Evolutionary conservation across 2,113 vertebrate genomes (phyloP).

Genomic region (Sinocyclocheilus maitianheensis): DNA sequence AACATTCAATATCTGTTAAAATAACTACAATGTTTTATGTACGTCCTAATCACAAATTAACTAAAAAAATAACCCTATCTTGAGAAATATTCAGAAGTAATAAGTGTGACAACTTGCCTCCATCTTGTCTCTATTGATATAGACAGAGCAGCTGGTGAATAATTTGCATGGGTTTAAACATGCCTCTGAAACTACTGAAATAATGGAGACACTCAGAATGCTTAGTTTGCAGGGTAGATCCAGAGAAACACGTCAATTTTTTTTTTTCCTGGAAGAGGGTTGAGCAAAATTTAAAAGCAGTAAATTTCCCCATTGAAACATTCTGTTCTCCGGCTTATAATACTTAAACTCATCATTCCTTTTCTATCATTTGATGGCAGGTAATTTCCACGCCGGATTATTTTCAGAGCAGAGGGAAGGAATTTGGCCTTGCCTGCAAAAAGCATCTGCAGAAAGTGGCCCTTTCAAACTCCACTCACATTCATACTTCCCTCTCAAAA

Average conservation of each 20-base stretch:
- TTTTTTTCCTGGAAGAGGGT: background rate
- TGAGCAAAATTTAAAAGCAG: background rate
- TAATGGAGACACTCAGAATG: background rate
- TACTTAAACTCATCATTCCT: background rate
- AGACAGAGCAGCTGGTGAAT: slow-evolving; percentile 1
- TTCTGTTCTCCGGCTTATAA: background rate
- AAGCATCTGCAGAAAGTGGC: background rate
- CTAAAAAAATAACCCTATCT: background rate
- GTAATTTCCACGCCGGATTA: slow-evolving; percentile 36
- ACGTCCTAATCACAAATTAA: background rate
- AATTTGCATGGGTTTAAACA: slow-evolving; percentile 11
- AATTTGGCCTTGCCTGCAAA: slow-evolving; percentile 33
- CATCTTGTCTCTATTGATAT: background rate
- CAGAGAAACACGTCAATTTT: background rate
- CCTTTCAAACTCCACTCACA: slow-evolving; percentile 46
- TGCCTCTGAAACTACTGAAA: slow-evolving; percentile 1
- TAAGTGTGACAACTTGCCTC: background rate
- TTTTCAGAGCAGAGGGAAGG: slow-evolving; percentile 30
- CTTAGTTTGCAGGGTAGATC: background rate
- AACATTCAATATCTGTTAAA: too few species aligned
- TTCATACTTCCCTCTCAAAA: slow-evolving; percentile 58
- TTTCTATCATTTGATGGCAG: slow-evolving; percentile 22
- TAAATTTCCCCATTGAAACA: background rate
- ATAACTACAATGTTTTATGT: too few species aligned
- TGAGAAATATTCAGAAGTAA: background rate